These are phyloP conservation scores for Colletes latitarsis DNA, from an alignment of 1,140 invertebrate species.

Conservation along the genomic window DNA sequence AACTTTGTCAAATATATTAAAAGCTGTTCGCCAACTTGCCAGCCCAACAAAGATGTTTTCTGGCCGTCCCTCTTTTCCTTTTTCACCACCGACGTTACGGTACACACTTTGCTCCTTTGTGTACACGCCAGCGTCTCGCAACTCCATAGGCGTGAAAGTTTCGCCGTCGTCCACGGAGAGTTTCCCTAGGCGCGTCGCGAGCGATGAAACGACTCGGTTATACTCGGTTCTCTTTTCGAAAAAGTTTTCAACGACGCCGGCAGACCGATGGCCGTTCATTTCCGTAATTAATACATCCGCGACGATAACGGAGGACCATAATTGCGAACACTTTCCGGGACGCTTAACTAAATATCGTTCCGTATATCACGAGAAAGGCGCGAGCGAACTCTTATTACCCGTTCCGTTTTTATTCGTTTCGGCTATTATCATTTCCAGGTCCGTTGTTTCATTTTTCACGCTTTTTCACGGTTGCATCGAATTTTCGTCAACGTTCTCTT, in stretches of 20 bases:
- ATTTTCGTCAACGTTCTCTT: too few species aligned
- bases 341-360: slow-evolving; percentile 1
- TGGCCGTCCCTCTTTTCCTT: not conserved
- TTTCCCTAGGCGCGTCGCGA: too few species aligned
- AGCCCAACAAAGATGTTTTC: slow-evolving; percentile 59
- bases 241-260: not conserved
- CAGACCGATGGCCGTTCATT: not conserved
- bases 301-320: not conserved
- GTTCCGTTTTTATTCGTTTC: slow-evolving; percentile 8
- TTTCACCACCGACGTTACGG: not conserved
- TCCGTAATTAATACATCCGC: slow-evolving; percentile 7
- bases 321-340: not conserved
- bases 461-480: not conserved
- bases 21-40: slow-evolving; percentile 51
- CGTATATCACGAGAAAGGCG: not conserved
- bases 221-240: not conserved
- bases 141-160: slow-evolving; percentile 25
- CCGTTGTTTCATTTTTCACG: slow-evolving; percentile 12
- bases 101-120: not conserved
- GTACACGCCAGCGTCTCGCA: not conserved
- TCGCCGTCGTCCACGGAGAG: not conserved
- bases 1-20: slow-evolving; percentile 68
- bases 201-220: not conserved
- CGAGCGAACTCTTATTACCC: not conserved
- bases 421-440: not conserved